Percentiles rank a stretch among this genome's conserved stretches.
These are phyloP conservation scores for Pangasianodon gigas DNA, from an alignment of 2,113 vertebrate genomes.

Conservation along the genomic window DNA sequence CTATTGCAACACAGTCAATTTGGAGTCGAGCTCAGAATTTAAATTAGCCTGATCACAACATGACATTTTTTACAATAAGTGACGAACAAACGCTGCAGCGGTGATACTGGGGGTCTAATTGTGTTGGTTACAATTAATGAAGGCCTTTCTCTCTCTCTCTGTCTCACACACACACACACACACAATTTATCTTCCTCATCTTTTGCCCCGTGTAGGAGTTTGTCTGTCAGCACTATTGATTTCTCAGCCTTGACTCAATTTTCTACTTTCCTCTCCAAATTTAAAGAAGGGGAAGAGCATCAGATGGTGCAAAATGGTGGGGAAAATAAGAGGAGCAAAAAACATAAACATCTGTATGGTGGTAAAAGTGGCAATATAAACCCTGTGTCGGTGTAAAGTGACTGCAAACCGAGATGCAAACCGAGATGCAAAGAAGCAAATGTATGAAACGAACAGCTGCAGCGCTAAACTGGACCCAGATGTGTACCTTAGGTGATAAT, in stretches of 20 bases:
- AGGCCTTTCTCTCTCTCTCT: conserved; percentile 47
- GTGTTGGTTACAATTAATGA: conserved; percentile 19
- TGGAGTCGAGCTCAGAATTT: background rate
- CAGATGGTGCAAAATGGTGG: conserved; percentile 79
- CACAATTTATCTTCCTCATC: conserved; percentile 76
- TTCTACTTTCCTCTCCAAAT: conserved; percentile 76
- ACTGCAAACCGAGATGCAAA: background rate
- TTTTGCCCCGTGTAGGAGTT: conserved; percentile 79
- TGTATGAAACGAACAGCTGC: background rate
- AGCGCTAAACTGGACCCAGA: conserved; percentile 4
- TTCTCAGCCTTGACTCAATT: conserved; percentile 83
- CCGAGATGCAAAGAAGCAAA: background rate
- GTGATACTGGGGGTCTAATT: background rate
- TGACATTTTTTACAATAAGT: background rate
- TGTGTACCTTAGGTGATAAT: conserved; percentile 10
- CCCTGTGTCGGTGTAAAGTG: background rate
- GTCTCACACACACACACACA: conserved; percentile 57
- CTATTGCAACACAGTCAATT: background rate
- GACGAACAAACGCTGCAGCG: background rate
- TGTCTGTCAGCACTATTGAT: conserved; percentile 83
- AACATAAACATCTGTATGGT: background rate
- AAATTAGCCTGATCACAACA: background rate
- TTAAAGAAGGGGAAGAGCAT: conserved; percentile 73
- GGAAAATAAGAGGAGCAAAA: conserved; percentile 71
- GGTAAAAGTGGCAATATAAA: background rate